Evolutionary conservation across 2,797 vertebrate species (phyloP), one percentile per base, ranked within the genome.

Genomic region (Eleutherodactylus coqui): DNA sequence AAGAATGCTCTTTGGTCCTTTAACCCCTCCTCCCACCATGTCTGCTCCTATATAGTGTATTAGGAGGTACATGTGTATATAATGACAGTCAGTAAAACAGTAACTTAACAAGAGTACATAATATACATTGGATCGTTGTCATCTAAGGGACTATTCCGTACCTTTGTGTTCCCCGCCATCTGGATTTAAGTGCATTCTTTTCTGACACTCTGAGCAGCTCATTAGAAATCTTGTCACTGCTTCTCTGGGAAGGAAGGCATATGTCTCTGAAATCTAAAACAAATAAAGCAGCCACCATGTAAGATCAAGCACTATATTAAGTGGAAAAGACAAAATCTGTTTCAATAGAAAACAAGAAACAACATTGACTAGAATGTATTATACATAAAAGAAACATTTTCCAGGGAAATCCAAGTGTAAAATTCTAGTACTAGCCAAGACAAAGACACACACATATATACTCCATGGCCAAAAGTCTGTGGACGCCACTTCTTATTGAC

Each of bases 171-270:
- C 95, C 0, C 91, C 92, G 93, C 95, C 95, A 90, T 96, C 95
- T 92, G 95, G 94, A 90, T 95, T 96, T 93, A 96, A 95, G 92
- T 96, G 95, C 95, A 96, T 96, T 94, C 95, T 95, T 92, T 96
- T 96, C 94, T 96, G 95, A 92, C 95, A 96, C 90, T 96, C 95
- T 88, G 95, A 96, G 90, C 95, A 96, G 93, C 95, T 96, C 95
- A 96, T 96, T 92, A 96, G 94, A 92, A 96, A 96, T 73, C 95
- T 93, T 90, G 95, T 96, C 93, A 96, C 95, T 84, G 95, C 95
- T 94, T 96, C 95, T 92, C 95, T 94, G 88, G 95, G 95, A 90
- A 96, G 91, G 92, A 96, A 96, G 91, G 95, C 95, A 93, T 96
- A 96, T 91, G 95, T 96, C 92, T 96, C 95, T 82, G 95, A 96